Base-by-base conservation (phyloP, 2,888 invertebrate species). In the Azorinus chamasolen region DNA sequence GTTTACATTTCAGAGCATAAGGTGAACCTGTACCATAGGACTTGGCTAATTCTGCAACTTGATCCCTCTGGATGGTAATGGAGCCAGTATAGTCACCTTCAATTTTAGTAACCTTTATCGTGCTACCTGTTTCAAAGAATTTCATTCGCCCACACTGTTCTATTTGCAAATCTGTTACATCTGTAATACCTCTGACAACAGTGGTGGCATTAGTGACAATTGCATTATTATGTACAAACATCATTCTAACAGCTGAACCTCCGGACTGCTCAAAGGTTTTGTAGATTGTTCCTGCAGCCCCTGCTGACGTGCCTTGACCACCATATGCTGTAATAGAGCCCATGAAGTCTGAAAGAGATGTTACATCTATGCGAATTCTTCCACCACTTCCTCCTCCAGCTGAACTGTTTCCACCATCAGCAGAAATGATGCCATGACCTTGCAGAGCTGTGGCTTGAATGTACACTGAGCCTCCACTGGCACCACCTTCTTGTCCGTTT, bases 271-370 rank as follows among this genome's bases (percentile, higher is more conserved):
- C 50, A 54, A 79, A 87, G 8, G 71, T n/a, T 24, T 73, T 43
- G 48, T 86, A 88, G 1, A 88, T 58, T 0, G 89, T 86, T 39
- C 89, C 89, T 6, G 86, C 81, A 24, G 87, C 89, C 25, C 87
- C 89, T 43, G 54, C 39, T 5, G 58, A 45, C 8, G 41, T 41
- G 1, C 83, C 85, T 8, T 37, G 16, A 2, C 89, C 89, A 39
- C 89, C 89, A 54, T 57, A 62, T 0, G 84, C 66, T 14, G 62
- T 48, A 1, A 76, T 16, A 24, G 50, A 41, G 6, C 87, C 89
- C 51, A 61, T 62, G 70, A 86, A 89, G 18, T 41, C 45, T 20
- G 78, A 70, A 37, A 84, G 53, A 8, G 74, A 63, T 2, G 66
- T 25, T 32, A 55, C 68, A 20, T 73, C 76, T 37, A 65, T 32